Percentiles rank a stretch among this genome's conserved stretches.
Evolutionary conservation across 2,888 invertebrate species (phyloP).

Genomic region (Thymelicus sylvestris): DNA sequence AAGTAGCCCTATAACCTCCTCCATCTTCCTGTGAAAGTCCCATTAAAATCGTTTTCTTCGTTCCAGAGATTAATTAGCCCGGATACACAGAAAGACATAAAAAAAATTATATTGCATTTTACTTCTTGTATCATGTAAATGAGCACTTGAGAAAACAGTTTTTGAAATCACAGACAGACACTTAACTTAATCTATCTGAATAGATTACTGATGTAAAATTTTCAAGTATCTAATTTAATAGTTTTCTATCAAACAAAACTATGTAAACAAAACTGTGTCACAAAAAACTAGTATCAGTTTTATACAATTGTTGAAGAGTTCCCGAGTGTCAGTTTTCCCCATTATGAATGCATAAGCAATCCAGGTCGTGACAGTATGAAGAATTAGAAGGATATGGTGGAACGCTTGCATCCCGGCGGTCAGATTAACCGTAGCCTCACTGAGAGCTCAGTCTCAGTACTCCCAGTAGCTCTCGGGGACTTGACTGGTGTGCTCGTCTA

Average conservation of each 20-base stretch:
- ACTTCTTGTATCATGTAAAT: no score
- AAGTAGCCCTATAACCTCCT: no score
- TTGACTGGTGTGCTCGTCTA: conserved; percentile 53
- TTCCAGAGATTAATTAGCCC: no score
- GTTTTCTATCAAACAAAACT: neutral
- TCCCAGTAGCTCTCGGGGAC: conserved; percentile 65
- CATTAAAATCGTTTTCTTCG: no score
- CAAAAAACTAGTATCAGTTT: conserved; percentile 1
- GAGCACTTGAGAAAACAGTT: no score
- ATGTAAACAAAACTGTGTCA: neutral
- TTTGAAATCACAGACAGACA: no score
- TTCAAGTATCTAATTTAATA: neutral
- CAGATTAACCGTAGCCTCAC: conserved; percentile 53
- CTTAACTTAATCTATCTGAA: no score
- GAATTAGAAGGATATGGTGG: conserved; percentile 52
- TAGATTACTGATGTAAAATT: neutral
- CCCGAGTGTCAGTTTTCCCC: conserved; percentile 17
- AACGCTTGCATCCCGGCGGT: conserved; percentile 51
- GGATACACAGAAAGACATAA: no score
- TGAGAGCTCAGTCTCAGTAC: conserved; percentile 19
- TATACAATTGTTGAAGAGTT: conserved; percentile 10
- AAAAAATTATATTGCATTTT: no score
- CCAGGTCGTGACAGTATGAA: conserved; percentile 45
- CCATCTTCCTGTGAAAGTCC: no score
- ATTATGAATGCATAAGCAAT: conserved; percentile 47